These are phyloP conservation scores for Buceros bicornis DNA, from an alignment of 2,797 vertebrate species.

Conservation along the genomic window DNA sequence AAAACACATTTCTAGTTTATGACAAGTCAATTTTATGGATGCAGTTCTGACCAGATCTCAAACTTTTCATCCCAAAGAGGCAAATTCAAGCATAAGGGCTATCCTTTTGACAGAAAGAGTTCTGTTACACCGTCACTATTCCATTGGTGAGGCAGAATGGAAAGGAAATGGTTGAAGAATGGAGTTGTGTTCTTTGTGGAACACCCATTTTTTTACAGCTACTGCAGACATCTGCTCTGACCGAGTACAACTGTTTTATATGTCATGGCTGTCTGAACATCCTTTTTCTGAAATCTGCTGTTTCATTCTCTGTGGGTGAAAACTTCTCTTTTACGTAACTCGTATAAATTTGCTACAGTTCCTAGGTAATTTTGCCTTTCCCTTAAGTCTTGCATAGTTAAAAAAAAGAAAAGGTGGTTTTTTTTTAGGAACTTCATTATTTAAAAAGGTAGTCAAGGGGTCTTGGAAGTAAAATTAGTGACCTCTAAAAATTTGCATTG, in stretches of 20 bases:
- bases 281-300: neutral
- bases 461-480: neutral
- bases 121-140: neutral
- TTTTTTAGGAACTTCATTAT: neutral
- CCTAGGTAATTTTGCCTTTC: slow-evolving; percentile 1
- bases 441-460: neutral
- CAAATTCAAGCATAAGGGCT: neutral
- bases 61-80: neutral
- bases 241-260: neutral
- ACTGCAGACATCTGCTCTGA: neutral
- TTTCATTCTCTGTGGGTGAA: neutral
- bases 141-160: neutral
- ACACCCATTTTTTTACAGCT: neutral
- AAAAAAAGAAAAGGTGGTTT: neutral
- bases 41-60: neutral
- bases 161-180: neutral
- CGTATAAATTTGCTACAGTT: neutral
- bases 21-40: neutral
- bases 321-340: neutral
- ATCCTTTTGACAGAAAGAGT: neutral
- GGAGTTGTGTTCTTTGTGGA: neutral
- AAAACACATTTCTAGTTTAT: neutral
- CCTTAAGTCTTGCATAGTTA: neutral
- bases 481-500: neutral
- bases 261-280: neutral